Evolutionary conservation across 2,888 invertebrate species (phyloP).

Genomic region (Ectemnius cavifrons): DNA sequence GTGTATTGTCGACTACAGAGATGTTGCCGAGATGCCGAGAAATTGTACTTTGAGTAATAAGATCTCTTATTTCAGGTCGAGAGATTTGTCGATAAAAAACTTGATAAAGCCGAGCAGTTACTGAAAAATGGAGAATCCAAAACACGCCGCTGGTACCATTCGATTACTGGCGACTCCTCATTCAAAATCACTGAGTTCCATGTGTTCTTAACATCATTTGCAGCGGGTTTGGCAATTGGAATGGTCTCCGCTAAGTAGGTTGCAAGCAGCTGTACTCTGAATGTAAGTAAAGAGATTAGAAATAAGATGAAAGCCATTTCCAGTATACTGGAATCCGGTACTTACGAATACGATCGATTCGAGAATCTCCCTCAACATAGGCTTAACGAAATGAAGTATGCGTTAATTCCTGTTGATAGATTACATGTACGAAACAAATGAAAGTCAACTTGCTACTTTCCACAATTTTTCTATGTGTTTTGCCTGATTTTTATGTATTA

Average conservation of each 20-base stretch:
- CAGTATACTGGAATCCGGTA: slow-evolving; percentile 10
- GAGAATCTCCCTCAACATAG: slow-evolving; percentile 51
- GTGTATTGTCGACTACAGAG: too few species aligned
- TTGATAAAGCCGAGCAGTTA: slow-evolving; percentile 88
- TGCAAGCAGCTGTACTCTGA: slow-evolving; percentile 69
- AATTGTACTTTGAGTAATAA: slow-evolving; percentile 20
- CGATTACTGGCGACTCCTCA: slow-evolving; percentile 82
- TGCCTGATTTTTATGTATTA: slow-evolving; percentile 4
- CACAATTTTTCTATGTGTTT: background rate
- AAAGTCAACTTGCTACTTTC: slow-evolving; percentile 27
- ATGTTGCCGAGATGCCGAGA: too few species aligned
- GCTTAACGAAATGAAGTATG: slow-evolving; percentile 45
- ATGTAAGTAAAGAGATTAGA: slow-evolving; percentile 53
- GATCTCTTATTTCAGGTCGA: slow-evolving; percentile 82
- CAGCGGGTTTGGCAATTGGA: slow-evolving; percentile 88
- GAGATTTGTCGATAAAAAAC: slow-evolving; percentile 88
- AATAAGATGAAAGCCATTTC: background rate
- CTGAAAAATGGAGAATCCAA: slow-evolving; percentile 85
- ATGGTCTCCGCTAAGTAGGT: slow-evolving; percentile 76
- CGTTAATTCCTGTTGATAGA: slow-evolving; percentile 9
- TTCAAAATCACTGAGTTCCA: slow-evolving; percentile 87
- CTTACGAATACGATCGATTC: slow-evolving; percentile 36
- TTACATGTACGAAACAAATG: slow-evolving; percentile 28
- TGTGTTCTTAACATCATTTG: slow-evolving; percentile 89
- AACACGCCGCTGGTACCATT: slow-evolving; percentile 88